A percentile compares a stretch with the other conserved stretches of the same genome.
These are phyloP conservation scores for Echeneis naucrates DNA, from an alignment of 2,797 vertebrate genomes.

Conservation along the genomic window DNA sequence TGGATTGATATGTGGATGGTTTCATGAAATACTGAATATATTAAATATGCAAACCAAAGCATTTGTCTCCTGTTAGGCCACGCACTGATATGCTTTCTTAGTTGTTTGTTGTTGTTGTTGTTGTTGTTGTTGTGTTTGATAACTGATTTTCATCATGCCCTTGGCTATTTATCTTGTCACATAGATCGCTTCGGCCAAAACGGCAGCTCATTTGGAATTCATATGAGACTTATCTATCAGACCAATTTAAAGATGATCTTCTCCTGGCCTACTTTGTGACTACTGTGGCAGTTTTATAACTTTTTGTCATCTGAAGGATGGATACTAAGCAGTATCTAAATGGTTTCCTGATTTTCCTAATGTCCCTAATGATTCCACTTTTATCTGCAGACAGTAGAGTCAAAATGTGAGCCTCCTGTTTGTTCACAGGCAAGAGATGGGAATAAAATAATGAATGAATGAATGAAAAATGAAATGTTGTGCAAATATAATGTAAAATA, in stretches of 20 bases:
- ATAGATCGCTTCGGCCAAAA: conserved; percentile 42
- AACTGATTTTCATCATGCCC: conserved; percentile 29
- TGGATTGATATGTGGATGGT: conserved; percentile 15
- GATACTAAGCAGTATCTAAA: conserved; percentile 24
- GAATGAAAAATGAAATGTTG: conserved; percentile 56
- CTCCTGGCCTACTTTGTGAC: conserved; percentile 53
- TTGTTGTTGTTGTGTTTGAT: conserved; percentile 42
- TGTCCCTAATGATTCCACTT: not conserved
- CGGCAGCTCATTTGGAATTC: conserved; percentile 45
- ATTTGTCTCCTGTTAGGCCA: conserved; percentile 23
- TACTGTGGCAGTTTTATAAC: conserved; percentile 13
- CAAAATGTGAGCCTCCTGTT: conserved; percentile 26
- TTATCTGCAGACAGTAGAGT: conserved; percentile 5
- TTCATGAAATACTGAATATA: not conserved
- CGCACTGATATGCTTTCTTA: conserved; percentile 1
- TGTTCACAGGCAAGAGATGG: conserved; percentile 34
- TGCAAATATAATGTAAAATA: conserved; percentile 66
- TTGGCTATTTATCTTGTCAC: conserved; percentile 17
- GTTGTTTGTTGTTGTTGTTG: too few species aligned
- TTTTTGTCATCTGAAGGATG: conserved; percentile 9
- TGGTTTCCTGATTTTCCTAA: not conserved
- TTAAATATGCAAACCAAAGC: not conserved
- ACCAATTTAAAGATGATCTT: conserved; percentile 58
- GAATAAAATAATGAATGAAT: conserved; percentile 67
- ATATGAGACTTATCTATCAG: conserved; percentile 40